Percentiles rank a stretch among this genome's conserved stretches.
phyloP scores from a whole-genome alignment of 1,140 invertebrate genomes.

The Zelostemma sp. region DNA sequence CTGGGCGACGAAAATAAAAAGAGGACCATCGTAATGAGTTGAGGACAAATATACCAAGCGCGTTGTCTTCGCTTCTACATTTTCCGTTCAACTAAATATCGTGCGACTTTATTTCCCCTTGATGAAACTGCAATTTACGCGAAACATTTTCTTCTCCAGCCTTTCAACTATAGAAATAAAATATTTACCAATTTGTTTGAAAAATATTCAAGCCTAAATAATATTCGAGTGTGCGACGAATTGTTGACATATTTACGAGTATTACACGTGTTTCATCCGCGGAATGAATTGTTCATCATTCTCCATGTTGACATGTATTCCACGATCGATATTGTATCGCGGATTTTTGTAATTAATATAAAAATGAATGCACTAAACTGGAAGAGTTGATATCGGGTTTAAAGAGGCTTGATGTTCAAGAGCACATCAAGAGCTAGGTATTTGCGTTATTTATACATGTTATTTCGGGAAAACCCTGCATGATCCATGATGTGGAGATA shows the following conservation, averaged over 20 bases:
- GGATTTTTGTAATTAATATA: too few species aligned
- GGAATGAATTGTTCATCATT: too few species aligned
- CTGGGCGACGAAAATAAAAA: constrained; percentile 1
- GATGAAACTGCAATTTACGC: not conserved
- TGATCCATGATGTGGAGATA: not conserved
- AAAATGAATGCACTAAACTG: too few species aligned
- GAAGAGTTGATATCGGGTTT: too few species aligned
- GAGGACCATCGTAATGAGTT: constrained; percentile 6
- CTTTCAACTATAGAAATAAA: too few species aligned
- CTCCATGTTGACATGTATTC: too few species aligned
- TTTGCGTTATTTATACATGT: not conserved
- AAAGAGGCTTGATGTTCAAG: not conserved
- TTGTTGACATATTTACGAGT: too few species aligned
- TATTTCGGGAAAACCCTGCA: not conserved
- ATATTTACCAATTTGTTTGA: too few species aligned
- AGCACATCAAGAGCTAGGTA: not conserved
- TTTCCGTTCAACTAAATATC: not conserved
- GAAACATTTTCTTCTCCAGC: not conserved
- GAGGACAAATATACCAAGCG: constrained; percentile 1
- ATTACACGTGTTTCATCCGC: too few species aligned
- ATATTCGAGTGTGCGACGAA: too few species aligned
- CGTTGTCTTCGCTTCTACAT: not conserved
- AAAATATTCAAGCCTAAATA: too few species aligned
- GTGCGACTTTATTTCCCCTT: not conserved
- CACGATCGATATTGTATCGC: too few species aligned